Base-by-base conservation (phyloP, 2,888 invertebrate species). In the Latrodectus elegans region DNA sequence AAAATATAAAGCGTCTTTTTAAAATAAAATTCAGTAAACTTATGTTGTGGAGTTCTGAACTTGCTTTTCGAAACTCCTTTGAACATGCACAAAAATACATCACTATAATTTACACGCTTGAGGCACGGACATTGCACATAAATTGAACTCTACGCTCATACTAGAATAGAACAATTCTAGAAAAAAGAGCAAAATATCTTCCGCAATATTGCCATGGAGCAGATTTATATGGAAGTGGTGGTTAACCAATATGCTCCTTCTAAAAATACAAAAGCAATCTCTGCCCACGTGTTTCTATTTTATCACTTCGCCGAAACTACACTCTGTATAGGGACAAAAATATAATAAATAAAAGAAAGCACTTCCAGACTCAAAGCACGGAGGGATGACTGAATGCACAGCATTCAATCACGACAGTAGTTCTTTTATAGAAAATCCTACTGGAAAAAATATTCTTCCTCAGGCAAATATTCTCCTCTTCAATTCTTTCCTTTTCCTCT, bases 361-460 rank as follows among this genome's bases (percentile, higher is more conserved):
- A 67, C 60, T 81, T 78, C 67, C 49, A 68, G 73, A 74, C 74
- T 53, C 81, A 8, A 15, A 74, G 81, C 81, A 81, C 74, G 81
- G 67, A 53, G 11, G 26, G 38, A 53, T 65, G 81, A 81, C 67
- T 81, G 81, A 74, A 81, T 81, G 68, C 81, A 80, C 53, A 67
- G 64, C 81, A 67, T 81, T 81, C 81, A 81, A 81, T 81, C 81
- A 81, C 81, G 81, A 73, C 65, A 74, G 53, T 51, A 22, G 53
- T 80, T 70, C 12, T 52, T 72, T 64, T 70, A 80, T 53, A 65
- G 73, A n/a, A 81, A 74, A 81, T 64, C 72, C 74, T 49, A 51
- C 38, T 38, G 12, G 67, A 38, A 55, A 74, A 81, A 81, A 81
- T 74, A 74, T 67, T 81, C 38, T 38, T 38, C 67, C 74, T 4